Base-by-base conservation (phyloP, 1,140 invertebrate species). In the Drosophila insularis region DNA sequence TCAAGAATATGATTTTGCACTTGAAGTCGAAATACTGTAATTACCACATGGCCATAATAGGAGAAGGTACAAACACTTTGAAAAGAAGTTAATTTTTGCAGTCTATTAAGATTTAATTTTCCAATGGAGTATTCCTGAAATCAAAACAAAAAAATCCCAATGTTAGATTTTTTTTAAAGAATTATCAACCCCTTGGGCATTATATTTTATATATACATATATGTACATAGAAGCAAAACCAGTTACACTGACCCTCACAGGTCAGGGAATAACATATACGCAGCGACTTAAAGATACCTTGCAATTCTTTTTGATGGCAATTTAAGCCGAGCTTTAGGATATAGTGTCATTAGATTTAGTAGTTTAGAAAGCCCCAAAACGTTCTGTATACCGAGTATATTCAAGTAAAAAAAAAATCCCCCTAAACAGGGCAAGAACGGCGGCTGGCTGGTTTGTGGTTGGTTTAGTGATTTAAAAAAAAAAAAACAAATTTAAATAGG, bases 401-500 rank as follows among this genome's bases (percentile, higher is more conserved):
- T 46, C 8, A 6, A 46, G 8, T 17, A 6, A 46, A 50, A 50
- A 6, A 46, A 50, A 50, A 50, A 50, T 50, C 43, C 43, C 43
- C 14, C 10, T 21, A 50, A 11, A 37, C 8, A 8, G 39, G 13
- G 39, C 39, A 14, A 14, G 4, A 27, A 27, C 4, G 27, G 14
- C 14, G 17, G 17, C 17, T 7, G 4, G 7, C 17, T 8, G 43
- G 19, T 8, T 8, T 37, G 55, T 59, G 75, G 27, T 27, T 59
- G 75, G 27, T 27, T 64, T 69, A 63, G 53, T 63, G 73, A 76
- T 76, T 69, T n/a, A n/a, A n/a, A n/a, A n/a, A n/a, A n/a, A 75
- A 75, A 75, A 43, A 17, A 19, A 3, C 2, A 21, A 50, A 50
- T 76, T 76, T 69, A 76, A 76, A 69, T 76, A 63, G 59, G 17